Evolutionary conservation across 2,113 vertebrate species (phyloP).

Genomic region (Sebastes schlegelii): DNA sequence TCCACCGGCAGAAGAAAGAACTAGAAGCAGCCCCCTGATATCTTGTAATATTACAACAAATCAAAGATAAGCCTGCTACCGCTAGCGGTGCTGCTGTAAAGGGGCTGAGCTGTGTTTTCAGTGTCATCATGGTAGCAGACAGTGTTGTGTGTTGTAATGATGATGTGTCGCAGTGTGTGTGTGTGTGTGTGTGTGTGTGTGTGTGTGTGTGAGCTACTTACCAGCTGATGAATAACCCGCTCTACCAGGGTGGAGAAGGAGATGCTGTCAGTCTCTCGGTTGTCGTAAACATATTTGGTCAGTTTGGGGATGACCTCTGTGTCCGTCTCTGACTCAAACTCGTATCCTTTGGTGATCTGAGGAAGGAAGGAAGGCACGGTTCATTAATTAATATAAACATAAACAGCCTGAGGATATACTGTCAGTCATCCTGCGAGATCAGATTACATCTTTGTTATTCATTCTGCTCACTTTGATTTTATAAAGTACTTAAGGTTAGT

Average conservation of each 20-base stretch:
- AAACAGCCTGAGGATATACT: neutral
- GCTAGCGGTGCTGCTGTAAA: conserved; percentile 1
- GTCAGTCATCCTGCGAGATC: neutral
- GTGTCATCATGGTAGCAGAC: neutral
- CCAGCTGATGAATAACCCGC: conserved; percentile 94
- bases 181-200: neutral
- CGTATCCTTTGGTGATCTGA: conserved; percentile 94
- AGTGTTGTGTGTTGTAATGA: neutral
- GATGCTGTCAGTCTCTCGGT: conserved; percentile 88
- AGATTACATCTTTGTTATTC: no score
- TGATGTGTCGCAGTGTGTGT: neutral
- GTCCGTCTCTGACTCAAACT: conserved; percentile 97
- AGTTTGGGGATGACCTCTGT: conserved; percentile 97
- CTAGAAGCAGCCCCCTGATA: neutral
- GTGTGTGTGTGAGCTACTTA: conserved; percentile 79
- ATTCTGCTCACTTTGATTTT: neutral
- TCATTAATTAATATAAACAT: neutral
- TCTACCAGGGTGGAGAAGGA: conserved; percentile 94
- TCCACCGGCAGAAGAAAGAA: neutral
- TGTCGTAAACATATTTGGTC: conserved; percentile 97
- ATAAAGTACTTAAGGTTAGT: neutral
- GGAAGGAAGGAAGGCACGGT: conserved; percentile 35
- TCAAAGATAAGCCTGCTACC: neutral
- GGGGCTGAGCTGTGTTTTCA: neutral
- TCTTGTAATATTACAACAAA: neutral